phyloP scores from a whole-genome alignment of 1,140 invertebrate genomes.

The Kradibia gibbosae region DNA sequence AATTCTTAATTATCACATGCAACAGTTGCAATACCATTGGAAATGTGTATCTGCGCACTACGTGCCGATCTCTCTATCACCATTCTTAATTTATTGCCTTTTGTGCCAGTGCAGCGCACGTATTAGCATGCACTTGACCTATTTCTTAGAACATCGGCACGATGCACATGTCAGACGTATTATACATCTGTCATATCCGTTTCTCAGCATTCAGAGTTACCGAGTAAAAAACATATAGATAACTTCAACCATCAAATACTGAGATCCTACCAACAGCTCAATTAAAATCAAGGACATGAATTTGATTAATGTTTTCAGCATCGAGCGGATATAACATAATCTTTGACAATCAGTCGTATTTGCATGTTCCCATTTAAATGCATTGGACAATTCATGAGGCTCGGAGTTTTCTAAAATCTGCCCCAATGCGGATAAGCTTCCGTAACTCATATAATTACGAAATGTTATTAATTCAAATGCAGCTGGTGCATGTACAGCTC shows the following conservation, averaged over 20 bases:
- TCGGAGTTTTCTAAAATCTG: no score
- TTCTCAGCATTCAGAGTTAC: background rate
- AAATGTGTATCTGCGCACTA: constrained; percentile 6
- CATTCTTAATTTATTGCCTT: constrained; percentile 25
- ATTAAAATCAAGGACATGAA: background rate
- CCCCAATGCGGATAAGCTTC: no score
- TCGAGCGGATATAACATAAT: no score
- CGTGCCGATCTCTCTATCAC: constrained; percentile 35
- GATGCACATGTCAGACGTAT: background rate
- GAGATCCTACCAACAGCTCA: background rate
- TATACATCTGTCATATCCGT: constrained; percentile 2
- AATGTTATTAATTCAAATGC: no score
- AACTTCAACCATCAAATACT: background rate
- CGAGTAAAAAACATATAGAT: background rate
- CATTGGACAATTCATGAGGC: no score
- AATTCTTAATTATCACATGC: constrained; percentile 35
- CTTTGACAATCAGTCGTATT: no score
- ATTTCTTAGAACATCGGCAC: background rate
- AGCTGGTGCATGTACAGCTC: no score
- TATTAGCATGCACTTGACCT: constrained; percentile 35
- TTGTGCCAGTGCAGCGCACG: background rate
- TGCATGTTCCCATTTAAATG: no score
- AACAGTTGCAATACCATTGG: background rate
- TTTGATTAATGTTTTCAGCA: background rate
- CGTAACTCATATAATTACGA: no score